These are phyloP conservation scores for Drosophila pandora DNA, from an alignment of 1,140 invertebrate species.

Conservation along the genomic window DNA sequence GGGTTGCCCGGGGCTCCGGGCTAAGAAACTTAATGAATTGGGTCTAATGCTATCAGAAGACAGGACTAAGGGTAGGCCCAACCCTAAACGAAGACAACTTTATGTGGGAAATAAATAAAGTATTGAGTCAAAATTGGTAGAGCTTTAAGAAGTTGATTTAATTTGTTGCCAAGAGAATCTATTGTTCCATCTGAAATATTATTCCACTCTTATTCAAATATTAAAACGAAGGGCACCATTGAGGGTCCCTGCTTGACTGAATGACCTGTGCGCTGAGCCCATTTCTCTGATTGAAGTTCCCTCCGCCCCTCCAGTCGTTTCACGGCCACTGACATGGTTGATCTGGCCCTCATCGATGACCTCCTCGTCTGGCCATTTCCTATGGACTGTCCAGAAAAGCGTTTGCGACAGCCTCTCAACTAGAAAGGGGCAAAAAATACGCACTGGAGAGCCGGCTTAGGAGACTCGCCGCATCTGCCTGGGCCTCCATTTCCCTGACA, in stretches of 20 bases:
- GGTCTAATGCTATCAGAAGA: conserved; percentile 25
- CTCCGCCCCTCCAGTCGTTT: conserved; percentile 5
- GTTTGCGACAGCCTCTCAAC: conserved; percentile 54
- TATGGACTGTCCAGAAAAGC: conserved; percentile 29
- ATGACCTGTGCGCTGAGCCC: conserved; percentile 21
- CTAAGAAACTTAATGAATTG: conserved; percentile 24
- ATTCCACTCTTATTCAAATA: neutral
- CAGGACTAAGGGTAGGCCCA: neutral
- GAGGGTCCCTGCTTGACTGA: conserved; percentile 12
- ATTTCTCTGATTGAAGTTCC: conserved; percentile 16
- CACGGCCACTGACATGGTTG: conserved; percentile 39
- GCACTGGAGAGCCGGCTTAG: conserved; percentile 56
- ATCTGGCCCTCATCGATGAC: conserved; percentile 32
- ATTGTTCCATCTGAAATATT: neutral
- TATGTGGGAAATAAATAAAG: conserved; percentile 1
- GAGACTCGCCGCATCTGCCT: neutral
- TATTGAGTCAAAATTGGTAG: conserved; percentile 1
- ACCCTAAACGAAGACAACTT: neutral
- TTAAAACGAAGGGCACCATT: neutral
- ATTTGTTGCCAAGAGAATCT: neutral
- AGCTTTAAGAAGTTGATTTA: neutral
- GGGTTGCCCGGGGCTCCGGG: conserved; percentile 3
- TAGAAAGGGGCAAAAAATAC: conserved; percentile 19
- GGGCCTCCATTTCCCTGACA: conserved; percentile 6
- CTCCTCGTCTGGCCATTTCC: conserved; percentile 37